Evolutionary conservation across 2,113 vertebrate species (phyloP), one percentile per base, ranked within the genome.

Genomic region (Cheirogaleus medius): DNA sequence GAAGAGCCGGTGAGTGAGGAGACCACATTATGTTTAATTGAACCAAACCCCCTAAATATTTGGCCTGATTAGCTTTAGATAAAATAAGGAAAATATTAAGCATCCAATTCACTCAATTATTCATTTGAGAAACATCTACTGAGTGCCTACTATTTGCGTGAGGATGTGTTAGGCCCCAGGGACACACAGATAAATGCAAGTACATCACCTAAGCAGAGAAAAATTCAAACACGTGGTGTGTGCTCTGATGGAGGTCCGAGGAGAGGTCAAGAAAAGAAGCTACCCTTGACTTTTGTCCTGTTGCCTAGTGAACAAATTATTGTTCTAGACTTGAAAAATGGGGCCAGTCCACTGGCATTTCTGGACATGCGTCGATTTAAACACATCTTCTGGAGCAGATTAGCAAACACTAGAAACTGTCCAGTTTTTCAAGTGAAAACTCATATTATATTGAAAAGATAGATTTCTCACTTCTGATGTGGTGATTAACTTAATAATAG

Each of bases 401-500:
- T 3, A 80, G 64, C 13, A 39, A 91, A 80, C 60, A 68, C 37
- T 47, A 85, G 56, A 93, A 60, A 52, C 64, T 60, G 92, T 85
- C 69, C 54, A 49, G 49, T 88, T 95, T 93, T 94, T 94, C 63
- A 81, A 93, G 77, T 77, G 85, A 96, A 95, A 97, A 73, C 54
- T 97, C 88, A 94, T 89, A 92, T 93, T 90, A 86, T 88, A 94
- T 71, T 90, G 92, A 95, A 97, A 97, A 84, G 94, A 95, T 11
- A 92, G 68, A 84, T 95, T 93, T 90, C 91, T 97, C 58, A 94
- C 47, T 97, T 96, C 76, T 92, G 92, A 78, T 86, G 94, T 74
- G 54, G 84, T 95, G 73, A 97, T 98, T 97, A 97, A 96, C 88
- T 97, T 97, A 96, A 98, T 98, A 93, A 98, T 18, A 98, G 87